A percentile compares a stretch with the other conserved stretches of the same genome.
phyloP scores from a whole-genome alignment of 2,113 vertebrate genomes.

The Lepidothrix coronata region DNA sequence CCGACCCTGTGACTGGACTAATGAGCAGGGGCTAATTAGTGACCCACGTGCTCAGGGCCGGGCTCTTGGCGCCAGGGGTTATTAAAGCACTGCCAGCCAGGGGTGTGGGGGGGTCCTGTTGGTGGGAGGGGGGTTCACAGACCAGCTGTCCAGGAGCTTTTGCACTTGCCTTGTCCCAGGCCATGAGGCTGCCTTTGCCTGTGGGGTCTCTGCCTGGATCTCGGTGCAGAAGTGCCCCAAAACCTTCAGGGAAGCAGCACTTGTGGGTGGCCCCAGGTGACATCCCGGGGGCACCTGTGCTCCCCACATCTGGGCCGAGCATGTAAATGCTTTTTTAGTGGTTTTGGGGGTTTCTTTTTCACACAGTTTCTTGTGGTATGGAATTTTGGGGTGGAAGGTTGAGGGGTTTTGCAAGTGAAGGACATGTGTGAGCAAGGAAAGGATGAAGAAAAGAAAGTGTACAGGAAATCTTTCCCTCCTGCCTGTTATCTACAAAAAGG shows the following conservation, averaged over 20 bases:
- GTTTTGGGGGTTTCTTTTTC: too few relatives aligned
- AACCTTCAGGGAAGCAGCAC: background rate
- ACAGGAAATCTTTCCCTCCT: background rate
- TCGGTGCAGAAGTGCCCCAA: too few relatives aligned
- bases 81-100: background rate
- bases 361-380: background rate
- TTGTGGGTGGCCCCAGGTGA: background rate
- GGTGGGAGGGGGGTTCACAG: background rate
- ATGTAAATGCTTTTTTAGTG: background rate
- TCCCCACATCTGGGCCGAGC: background rate
- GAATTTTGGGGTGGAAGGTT: fast-evolving
- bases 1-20: fast-evolving
- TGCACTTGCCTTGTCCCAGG: background rate
- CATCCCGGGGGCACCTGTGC: background rate
- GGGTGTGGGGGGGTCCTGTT: fast-evolving
- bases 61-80: background rate
- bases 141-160: fast-evolving
- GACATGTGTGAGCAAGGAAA: background rate
- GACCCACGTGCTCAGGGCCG: background rate
- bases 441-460: background rate
- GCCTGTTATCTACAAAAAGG: background rate
- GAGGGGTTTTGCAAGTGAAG: background rate
- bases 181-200: background rate
- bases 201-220: background rate
- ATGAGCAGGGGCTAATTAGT: slow-evolving; percentile 4